Conservation (phyloP, 1,140 invertebrate genomes). For the Drosophila willistoni region DNA sequence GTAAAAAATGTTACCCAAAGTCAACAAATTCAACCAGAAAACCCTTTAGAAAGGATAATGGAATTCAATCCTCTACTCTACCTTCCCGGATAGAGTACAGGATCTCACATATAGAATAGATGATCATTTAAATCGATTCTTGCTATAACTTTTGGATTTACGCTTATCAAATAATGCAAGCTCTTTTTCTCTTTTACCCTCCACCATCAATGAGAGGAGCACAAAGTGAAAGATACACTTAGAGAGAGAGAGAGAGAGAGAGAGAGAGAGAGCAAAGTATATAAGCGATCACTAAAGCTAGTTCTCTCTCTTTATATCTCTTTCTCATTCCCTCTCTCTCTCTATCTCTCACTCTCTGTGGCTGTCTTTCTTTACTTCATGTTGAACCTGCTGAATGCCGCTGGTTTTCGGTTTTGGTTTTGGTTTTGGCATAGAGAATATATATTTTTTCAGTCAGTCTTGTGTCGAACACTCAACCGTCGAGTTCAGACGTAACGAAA, state of each 20-base stretch:
- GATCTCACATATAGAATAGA: not conserved
- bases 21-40: too few relatives aligned
- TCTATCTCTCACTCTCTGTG: not conserved
- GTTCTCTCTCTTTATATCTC: not conserved
- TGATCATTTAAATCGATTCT: not conserved
- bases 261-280: not conserved
- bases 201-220: not conserved
- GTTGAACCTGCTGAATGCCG: conserved; percentile 5
- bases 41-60: too few relatives aligned
- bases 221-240: not conserved
- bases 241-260: not conserved
- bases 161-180: not conserved
- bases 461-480: conserved; percentile 68
- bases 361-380: not conserved
- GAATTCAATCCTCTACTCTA: too few relatives aligned
- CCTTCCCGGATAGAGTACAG: not conserved
- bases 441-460: conserved; percentile 54
- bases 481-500: conserved; percentile 50
- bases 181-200: not conserved
- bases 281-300: not conserved
- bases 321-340: not conserved
- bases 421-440: conserved; percentile 16
- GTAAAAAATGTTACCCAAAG: too few relatives aligned
- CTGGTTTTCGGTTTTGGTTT: too few relatives aligned
- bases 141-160: not conserved